phyloP scores from a whole-genome alignment of 2,888 invertebrate species.

The Operophtera brumata region DNA sequence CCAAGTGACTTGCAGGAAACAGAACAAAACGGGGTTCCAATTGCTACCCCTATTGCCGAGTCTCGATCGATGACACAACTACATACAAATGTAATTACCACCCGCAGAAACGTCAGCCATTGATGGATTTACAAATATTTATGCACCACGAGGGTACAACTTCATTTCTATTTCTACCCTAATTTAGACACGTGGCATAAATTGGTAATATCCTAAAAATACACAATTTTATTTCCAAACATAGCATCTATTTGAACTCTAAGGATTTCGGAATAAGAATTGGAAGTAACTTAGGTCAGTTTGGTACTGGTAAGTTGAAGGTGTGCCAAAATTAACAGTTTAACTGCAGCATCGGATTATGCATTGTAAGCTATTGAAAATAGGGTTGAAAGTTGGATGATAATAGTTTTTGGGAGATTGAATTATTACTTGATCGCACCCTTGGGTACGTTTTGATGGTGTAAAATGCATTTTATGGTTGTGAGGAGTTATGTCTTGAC shows the following conservation, averaged over 20 bases:
- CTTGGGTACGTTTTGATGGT: slow-evolving; percentile 18
- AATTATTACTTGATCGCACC: slow-evolving; percentile 17
- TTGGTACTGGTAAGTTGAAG: slow-evolving; percentile 21
- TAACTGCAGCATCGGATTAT: slow-evolving; percentile 13
- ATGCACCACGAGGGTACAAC: slow-evolving; percentile 31
- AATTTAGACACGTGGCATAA: slow-evolving; percentile 45
- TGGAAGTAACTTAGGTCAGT: slow-evolving; percentile 3
- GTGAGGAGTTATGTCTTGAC: background rate
- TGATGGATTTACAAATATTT: slow-evolving; percentile 40
- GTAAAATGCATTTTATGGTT: slow-evolving; percentile 1
- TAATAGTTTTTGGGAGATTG: background rate
- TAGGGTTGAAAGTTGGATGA: slow-evolving; percentile 13
- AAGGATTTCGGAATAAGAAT: slow-evolving; percentile 5
- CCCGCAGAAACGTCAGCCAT: slow-evolving; percentile 36
- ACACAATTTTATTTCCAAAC: slow-evolving; percentile 13
- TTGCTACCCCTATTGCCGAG: background rate
- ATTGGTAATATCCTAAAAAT: slow-evolving; percentile 45
- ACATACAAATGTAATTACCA: slow-evolving; percentile 11
- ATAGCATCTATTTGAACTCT: slow-evolving; percentile 13
- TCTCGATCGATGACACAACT: slow-evolving; percentile 3
- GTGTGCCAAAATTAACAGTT: slow-evolving; percentile 32
- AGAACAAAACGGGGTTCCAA: background rate
- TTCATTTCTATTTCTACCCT: slow-evolving; percentile 32
- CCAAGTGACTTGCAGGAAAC: slow-evolving; percentile 6
- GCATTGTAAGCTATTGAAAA: background rate